These are phyloP conservation scores for Ceratitis capitata DNA, from an alignment of 1,140 invertebrate species.

Conservation along the genomic window DNA sequence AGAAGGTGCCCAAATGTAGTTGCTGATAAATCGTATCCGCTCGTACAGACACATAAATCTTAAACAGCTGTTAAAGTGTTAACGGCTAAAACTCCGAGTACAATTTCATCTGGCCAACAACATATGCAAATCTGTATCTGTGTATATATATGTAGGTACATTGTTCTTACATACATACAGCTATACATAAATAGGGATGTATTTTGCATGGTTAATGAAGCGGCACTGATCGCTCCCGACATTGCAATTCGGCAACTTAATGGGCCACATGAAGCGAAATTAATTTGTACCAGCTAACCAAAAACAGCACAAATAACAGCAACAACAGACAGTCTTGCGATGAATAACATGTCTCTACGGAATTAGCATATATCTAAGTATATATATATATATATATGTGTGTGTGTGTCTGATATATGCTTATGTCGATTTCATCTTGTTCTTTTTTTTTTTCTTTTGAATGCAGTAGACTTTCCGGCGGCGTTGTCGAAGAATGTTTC, in stretches of 20 bases:
- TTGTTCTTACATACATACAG: not conserved
- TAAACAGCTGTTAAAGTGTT: not conserved
- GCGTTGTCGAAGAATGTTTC: conserved; percentile 11
- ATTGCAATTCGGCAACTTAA: conserved; percentile 32
- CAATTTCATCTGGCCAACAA: not conserved
- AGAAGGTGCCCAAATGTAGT: no score
- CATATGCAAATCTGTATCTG: not conserved
- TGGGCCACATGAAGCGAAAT: conserved; percentile 34
- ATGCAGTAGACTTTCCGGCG: conserved; percentile 15
- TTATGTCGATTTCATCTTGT: no score
- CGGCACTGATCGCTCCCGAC: conserved; percentile 23
- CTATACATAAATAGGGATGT: not conserved
- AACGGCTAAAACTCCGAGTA: not conserved
- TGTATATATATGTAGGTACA: not conserved
- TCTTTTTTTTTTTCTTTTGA: no score
- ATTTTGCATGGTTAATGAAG: conserved; percentile 7
- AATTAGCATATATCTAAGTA: not conserved
- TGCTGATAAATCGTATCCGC: no score
- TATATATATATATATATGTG: not conserved
- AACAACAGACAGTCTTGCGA: not conserved
- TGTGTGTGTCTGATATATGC: not conserved
- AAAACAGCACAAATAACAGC: not conserved
- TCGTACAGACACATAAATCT: not conserved
- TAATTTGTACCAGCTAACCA: conserved; percentile 21
- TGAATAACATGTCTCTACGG: not conserved